Base-by-base conservation (phyloP, 2,797 vertebrate genomes). In the Typhlichthys eigenmanni region DNA sequence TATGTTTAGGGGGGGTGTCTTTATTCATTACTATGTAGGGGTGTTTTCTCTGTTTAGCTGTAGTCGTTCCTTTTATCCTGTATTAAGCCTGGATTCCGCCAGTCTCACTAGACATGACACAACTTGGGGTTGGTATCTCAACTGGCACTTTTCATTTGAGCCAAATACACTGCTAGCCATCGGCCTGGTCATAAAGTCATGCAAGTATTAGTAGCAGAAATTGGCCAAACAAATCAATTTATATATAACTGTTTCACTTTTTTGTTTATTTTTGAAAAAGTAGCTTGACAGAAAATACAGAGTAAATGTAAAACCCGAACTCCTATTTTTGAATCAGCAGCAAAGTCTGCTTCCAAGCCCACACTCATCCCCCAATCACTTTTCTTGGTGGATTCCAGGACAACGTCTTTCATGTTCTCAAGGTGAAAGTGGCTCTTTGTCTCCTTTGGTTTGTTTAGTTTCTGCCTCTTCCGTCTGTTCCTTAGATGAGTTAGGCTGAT, bases 361-460 rank as follows among this genome's bases (percentile, higher is more conserved):
- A 12, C 12, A 54, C n/a, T 54, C 52, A 54, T 54, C 52, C 24
- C 12, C 19, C 52, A 54, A 29, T 32, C 32, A 34, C 77, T 72
- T 62, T 62, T 76, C 74, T 61, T 58, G 45, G 68, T 57, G 74
- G 66, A 77, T 78, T 73, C 81, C 76, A 12, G 10, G n/a, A 51
- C 50, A 11, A 17, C 17, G 14, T 54, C n/a, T 58, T 14, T 34
- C 63, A 48, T 12, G 5, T 32, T 19, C 84, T 89, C 84, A 88
- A 83, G 88, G 89, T 87, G 89, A 91, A 91, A 89, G 88, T 88
- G 83, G 48, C 52, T 55, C 84, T 83, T 87, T 91, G 90, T 91
- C 78, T 85, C 71, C 43, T n/a, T 60, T 54, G 47, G 74, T 85
- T 87, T 91, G 88, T 90, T 89, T 87, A 78, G 79, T 82, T 86